Evolutionary conservation across 2,888 invertebrate genomes (phyloP).

Genomic region (Apodemia zela): DNA sequence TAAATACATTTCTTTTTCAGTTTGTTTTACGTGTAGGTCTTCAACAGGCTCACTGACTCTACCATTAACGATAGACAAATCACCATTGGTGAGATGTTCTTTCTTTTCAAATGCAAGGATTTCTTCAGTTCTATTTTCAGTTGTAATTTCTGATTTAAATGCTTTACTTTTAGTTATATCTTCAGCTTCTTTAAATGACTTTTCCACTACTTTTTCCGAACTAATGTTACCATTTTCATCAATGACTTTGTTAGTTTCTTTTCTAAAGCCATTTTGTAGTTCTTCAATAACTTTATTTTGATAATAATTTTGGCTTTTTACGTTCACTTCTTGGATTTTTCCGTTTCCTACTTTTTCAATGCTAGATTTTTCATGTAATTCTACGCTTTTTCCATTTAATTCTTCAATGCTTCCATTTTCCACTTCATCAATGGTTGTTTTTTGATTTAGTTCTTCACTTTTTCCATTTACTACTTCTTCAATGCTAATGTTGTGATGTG

Average conservation of each 20-base stretch:
- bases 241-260: slow-evolving; percentile 17
- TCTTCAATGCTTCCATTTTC: no score
- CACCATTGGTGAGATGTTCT: neutral
- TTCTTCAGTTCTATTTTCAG: neutral
- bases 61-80: neutral
- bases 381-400: no score
- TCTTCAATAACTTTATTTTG: slow-evolving; percentile 14
- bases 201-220: neutral
- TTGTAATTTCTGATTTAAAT: slow-evolving; percentile 3
- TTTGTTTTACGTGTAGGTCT: no score
- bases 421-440: no score
- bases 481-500: no score
- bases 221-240: slow-evolving; percentile 14
- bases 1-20: neutral
- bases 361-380: no score
- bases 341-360: neutral
- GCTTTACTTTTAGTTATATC: neutral
- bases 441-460: no score
- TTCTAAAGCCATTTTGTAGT: slow-evolving; percentile 2
- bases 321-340: neutral
- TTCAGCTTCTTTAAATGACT: slow-evolving; percentile 10
- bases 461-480: no score
- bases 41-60: neutral
- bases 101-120: neutral
- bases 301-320: neutral